Conservation (phyloP, 2,888 invertebrate genomes). For the Apotomis turbidana region DNA sequence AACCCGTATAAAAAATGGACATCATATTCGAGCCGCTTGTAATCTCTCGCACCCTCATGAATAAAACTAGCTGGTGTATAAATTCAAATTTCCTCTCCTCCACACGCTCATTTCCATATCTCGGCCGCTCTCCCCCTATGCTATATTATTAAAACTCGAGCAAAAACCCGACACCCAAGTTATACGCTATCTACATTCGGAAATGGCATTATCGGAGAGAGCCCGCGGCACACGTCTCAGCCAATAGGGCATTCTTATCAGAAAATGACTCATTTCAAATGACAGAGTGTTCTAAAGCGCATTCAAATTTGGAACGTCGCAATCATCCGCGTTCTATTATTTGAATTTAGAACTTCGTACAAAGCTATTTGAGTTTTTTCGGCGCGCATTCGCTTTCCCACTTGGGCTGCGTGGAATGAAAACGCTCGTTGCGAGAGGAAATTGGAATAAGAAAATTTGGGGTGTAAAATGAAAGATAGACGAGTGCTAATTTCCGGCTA, state of each 20-base stretch:
- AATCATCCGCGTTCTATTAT: slow-evolving; percentile 49
- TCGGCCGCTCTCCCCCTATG: slow-evolving; percentile 75
- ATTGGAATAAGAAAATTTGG: slow-evolving; percentile 91
- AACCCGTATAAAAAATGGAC: slow-evolving; percentile 35
- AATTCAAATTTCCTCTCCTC: slow-evolving; percentile 83
- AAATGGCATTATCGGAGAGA: slow-evolving; percentile 80
- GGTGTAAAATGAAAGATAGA: slow-evolving; percentile 91
- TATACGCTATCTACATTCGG: slow-evolving; percentile 80
- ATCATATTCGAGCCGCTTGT: slow-evolving; percentile 35
- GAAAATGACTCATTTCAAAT: slow-evolving; percentile 89
- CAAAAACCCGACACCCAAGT: slow-evolving; percentile 80
- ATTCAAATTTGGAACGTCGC: slow-evolving; percentile 64
- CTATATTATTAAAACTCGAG: slow-evolving; percentile 81
- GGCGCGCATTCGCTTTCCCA: slow-evolving; percentile 43
- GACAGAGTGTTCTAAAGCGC: slow-evolving; percentile 83
- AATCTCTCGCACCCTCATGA: slow-evolving; percentile 66
- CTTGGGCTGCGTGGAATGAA: slow-evolving; percentile 66
- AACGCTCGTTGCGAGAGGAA: slow-evolving; percentile 81
- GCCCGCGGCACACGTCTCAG: slow-evolving; percentile 80
- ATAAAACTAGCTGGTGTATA: slow-evolving; percentile 83
- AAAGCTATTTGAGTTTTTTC: slow-evolving; percentile 48
- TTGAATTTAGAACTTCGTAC: slow-evolving; percentile 53
- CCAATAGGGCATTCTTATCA: slow-evolving; percentile 87
- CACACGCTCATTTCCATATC: slow-evolving; percentile 83
- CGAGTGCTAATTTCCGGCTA: slow-evolving; percentile 89